Evolutionary conservation across 2,888 invertebrate species (phyloP).

Genomic region (Sphinx pinastri): DNA sequence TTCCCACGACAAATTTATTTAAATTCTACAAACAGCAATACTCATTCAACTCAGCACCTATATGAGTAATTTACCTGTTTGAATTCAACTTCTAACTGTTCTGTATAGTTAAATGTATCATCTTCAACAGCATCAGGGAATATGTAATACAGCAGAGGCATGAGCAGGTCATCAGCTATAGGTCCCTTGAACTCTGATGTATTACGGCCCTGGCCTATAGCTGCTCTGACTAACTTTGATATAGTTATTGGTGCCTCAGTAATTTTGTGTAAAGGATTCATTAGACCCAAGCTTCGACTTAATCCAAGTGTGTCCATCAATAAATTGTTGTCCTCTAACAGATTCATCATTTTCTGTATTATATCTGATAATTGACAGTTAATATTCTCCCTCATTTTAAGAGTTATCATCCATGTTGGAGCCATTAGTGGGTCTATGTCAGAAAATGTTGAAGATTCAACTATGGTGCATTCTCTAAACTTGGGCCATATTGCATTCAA

Average conservation of each 20-base stretch:
- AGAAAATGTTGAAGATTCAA: slow-evolving; percentile 94
- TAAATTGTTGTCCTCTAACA: slow-evolving; percentile 82
- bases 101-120: slow-evolving; percentile 80
- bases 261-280: slow-evolving; percentile 87
- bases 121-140: slow-evolving; percentile 94
- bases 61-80: slow-evolving; percentile 56
- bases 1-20: too few relatives aligned
- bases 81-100: slow-evolving; percentile 74
- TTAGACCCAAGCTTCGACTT: slow-evolving; percentile 74
- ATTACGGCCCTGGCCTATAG: slow-evolving; percentile 77
- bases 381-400: slow-evolving; percentile 87
- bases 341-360: slow-evolving; percentile 87
- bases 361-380: slow-evolving; percentile 91
- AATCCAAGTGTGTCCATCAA: slow-evolving; percentile 77
- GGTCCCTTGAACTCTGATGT: slow-evolving; percentile 88
- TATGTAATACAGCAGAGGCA: slow-evolving; percentile 90
- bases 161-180: slow-evolving; percentile 89
- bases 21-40: too few relatives aligned
- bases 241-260: slow-evolving; percentile 91
- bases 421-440: slow-evolving; percentile 93
- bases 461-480: slow-evolving; percentile 92
- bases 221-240: slow-evolving; percentile 82
- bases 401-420: slow-evolving; percentile 90
- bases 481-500: slow-evolving; percentile 94
- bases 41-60: too few relatives aligned